Evolutionary conservation across 2,113 vertebrate genomes (phyloP), one percentile per base, ranked within the genome.

Genomic region (Vanacampus margaritifer): DNA sequence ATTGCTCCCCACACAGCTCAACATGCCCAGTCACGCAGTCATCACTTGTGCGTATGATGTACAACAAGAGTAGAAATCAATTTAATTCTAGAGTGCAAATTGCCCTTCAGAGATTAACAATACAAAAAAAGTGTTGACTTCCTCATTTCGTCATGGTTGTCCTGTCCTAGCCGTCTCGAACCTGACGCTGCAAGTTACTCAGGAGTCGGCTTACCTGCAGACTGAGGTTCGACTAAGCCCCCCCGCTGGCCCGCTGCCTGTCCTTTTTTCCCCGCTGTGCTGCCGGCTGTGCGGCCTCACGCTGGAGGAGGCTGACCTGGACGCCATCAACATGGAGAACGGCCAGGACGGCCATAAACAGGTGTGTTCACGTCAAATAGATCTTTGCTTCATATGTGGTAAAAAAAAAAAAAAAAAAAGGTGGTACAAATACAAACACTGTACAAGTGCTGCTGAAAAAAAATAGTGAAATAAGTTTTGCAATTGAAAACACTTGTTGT

Each of bases 261-360:
- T 91, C 94, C 72, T 62, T 87, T 93, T 95, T 16, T 98, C 95
- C 68, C 94, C 94, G 35, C 97, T 91, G 83, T 95, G 94, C 0
- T 99, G 97, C 88, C 93, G 93, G 14, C 88, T 94, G 76, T 98
- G 97, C 2, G 95, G 95, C 74, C 84, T 94, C 62, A 92, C 94
- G 68, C 88, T 97, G 72, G 95, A 96, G 65, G 95, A 96, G 69
- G 76, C 68, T 0, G 86, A 87, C 58, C 72, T 86, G 72, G 82
- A 83, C 39, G 84, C 67, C 3, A 73, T 79, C 53, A 79, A 79
- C 35, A 54, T 43, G 0, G 77, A 83, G 17, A 82, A 62, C 21
- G 9, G 37, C 35, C 93, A 95, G n/a, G 96, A 96, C 23, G 92
- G 93, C 28, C 3, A 43, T 43, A 26, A 13, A 9, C 60, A 62